phyloP scores from a whole-genome alignment of 2,113 vertebrate genomes.

The Himantopus leucocephalus region DNA sequence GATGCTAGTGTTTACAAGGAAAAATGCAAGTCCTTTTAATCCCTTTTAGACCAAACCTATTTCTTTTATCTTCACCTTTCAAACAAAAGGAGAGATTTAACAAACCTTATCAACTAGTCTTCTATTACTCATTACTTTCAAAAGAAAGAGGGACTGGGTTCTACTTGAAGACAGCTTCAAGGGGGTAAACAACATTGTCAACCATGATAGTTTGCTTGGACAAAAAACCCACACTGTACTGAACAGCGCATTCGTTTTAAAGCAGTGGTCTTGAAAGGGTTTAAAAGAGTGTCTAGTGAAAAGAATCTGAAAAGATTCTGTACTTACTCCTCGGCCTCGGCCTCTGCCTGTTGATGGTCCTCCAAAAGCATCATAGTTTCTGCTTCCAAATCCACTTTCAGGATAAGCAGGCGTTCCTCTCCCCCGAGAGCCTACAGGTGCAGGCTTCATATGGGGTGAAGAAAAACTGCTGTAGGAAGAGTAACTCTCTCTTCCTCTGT shows the following conservation, averaged over 20 bases:
- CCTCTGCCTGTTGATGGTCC: conserved; percentile 86
- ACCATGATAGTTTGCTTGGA: conserved; percentile 65
- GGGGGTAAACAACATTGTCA: conserved; percentile 59
- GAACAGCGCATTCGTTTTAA: conserved; percentile 76
- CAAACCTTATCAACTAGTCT: conserved; percentile 72
- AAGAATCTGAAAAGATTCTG: conserved; percentile 91
- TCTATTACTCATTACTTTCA: conserved; percentile 70
- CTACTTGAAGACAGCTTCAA: conserved; percentile 71
- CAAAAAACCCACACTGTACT: conserved; percentile 72
- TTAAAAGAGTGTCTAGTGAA: conserved; percentile 87
- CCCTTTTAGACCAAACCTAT: conserved; percentile 84
- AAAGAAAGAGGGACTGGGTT: conserved; percentile 57
- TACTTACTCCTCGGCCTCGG: conserved; percentile 91
- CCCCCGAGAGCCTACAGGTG: conserved; percentile 89
- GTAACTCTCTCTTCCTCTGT: conserved; percentile 87
- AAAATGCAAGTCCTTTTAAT: conserved; percentile 83
- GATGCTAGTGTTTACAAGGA: conserved; percentile 76
- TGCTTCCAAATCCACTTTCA: conserved; percentile 86
- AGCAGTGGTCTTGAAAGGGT: conserved; percentile 85
- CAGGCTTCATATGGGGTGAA: conserved; percentile 86
- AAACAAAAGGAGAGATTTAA: conserved; percentile 76
- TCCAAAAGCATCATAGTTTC: conserved; percentile 89
- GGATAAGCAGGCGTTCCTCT: conserved; percentile 88
- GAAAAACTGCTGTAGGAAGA: conserved; percentile 89
- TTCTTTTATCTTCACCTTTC: conserved; percentile 75